These are phyloP conservation scores for Nothoprocta pentlandii DNA, from an alignment of 2,113 vertebrate species.

Conservation along the genomic window DNA sequence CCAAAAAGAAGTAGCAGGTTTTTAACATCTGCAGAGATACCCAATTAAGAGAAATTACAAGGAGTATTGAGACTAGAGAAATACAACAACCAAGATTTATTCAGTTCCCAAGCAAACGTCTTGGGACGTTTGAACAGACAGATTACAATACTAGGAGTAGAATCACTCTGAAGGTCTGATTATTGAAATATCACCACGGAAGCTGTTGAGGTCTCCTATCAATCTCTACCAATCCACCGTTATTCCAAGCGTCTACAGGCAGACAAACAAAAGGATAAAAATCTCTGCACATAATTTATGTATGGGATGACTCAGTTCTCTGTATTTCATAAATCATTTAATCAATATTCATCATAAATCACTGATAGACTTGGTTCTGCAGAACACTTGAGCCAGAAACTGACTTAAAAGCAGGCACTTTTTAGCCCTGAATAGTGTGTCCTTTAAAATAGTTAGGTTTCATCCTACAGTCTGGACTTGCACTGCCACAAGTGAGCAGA, in stretches of 20 bases:
- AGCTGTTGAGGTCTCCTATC: neutral
- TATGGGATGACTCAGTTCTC: neutral
- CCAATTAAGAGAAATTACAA: neutral
- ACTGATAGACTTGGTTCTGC: neutral
- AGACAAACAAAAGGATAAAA: neutral
- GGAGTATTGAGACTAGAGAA: neutral
- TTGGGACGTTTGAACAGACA: neutral
- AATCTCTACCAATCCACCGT: neutral
- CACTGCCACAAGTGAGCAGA: neutral
- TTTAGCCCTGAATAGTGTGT: rapidly evolving
- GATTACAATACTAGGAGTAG: neutral
- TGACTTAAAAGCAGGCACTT: neutral
- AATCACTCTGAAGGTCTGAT: neutral
- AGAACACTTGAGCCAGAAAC: neutral
- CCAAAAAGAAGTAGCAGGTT: neutral
- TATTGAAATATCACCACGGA: neutral
- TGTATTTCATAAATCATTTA: rapidly evolving
- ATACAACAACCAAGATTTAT: neutral
- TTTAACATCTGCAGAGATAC: neutral
- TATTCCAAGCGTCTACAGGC: neutral
- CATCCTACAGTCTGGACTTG: neutral
- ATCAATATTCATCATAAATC: neutral
- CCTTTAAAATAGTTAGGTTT: neutral
- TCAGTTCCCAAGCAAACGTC: neutral
- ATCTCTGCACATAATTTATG: neutral